Conservation (phyloP, 1,140 invertebrate species). For the Diabrotica undecimpunctata region DNA sequence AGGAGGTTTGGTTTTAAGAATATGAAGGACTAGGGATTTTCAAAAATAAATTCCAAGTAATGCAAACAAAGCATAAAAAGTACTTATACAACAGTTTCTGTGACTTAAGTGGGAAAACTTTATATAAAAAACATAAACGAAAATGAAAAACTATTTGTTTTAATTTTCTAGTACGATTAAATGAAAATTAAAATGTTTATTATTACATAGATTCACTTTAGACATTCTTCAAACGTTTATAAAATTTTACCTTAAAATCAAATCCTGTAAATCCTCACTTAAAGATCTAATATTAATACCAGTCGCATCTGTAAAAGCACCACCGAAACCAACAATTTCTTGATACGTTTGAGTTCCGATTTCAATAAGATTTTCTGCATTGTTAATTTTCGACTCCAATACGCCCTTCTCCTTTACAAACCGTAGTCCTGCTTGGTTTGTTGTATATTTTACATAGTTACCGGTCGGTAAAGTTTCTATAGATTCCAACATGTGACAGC, state of each 20-base stretch:
- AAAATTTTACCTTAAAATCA: constrained; percentile 20
- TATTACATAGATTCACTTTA: too few relatives aligned
- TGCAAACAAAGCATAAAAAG: too few relatives aligned
- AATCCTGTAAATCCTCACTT: constrained; percentile 9
- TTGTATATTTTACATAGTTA: constrained; percentile 21
- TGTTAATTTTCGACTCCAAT: background rate
- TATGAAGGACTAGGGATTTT: too few relatives aligned
- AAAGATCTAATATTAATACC: constrained; percentile 31
- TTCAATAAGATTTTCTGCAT: constrained; percentile 4
- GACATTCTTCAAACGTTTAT: too few relatives aligned
- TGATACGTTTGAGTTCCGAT: constrained; percentile 27
- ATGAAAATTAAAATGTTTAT: too few relatives aligned
- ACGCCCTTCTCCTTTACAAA: constrained; percentile 15
- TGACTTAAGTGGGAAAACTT: too few relatives aligned
- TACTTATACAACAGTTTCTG: too few relatives aligned
- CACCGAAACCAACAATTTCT: constrained; percentile 33
- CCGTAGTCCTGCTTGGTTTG: constrained; percentile 20
- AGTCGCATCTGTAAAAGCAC: constrained; percentile 28
- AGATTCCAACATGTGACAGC: constrained; percentile 71
- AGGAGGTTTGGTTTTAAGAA: too few relatives aligned
- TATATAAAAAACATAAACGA: too few relatives aligned
- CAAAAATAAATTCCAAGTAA: too few relatives aligned
- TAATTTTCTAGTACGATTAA: too few relatives aligned
- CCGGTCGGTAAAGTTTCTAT: constrained; percentile 31
- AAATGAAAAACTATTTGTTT: too few relatives aligned